phyloP scores from a whole-genome alignment of 2,888 invertebrate genomes.

The Reticulitermes lucifugus region DNA sequence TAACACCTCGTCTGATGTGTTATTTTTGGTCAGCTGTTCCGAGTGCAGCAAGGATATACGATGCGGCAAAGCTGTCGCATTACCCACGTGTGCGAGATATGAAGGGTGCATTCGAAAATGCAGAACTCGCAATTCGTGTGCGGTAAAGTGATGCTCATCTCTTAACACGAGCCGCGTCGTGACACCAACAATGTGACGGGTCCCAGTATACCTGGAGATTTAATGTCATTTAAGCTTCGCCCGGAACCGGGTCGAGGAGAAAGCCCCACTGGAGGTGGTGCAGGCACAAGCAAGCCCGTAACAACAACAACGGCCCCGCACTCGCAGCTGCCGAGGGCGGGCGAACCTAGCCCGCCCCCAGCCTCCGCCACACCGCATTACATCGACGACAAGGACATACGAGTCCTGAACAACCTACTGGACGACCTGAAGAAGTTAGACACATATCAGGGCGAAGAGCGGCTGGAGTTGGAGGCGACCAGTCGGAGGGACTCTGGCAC shows the following conservation, averaged over 20 bases:
- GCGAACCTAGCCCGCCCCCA: conserved; percentile 33
- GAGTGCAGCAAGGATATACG: no score
- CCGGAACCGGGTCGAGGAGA: conserved; percentile 17
- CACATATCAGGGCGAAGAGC: background rate
- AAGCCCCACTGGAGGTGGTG: background rate
- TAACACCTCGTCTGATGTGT: background rate
- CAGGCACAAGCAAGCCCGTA: conserved; percentile 1
- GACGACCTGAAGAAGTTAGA: conserved; percentile 60
- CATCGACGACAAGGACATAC: conserved; percentile 58
- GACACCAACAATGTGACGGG: background rate
- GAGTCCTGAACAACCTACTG: conserved; percentile 61
- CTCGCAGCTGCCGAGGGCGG: conserved; percentile 49
- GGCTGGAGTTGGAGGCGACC: conserved; percentile 1
- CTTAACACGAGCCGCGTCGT: background rate
- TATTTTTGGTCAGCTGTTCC: no score
- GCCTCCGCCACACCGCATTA: conserved; percentile 30
- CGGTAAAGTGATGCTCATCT: background rate
- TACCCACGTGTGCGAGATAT: background rate
- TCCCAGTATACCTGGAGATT: background rate
- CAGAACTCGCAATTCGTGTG: background rate
- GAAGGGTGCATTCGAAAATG: background rate
- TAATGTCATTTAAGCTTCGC: conserved; percentile 44
- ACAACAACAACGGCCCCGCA: conserved; percentile 51
- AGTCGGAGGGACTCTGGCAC: background rate
- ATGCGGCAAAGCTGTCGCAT: no score